Base-by-base conservation (phyloP, 2,113 vertebrate species). In the Eolophus roseicapilla region DNA sequence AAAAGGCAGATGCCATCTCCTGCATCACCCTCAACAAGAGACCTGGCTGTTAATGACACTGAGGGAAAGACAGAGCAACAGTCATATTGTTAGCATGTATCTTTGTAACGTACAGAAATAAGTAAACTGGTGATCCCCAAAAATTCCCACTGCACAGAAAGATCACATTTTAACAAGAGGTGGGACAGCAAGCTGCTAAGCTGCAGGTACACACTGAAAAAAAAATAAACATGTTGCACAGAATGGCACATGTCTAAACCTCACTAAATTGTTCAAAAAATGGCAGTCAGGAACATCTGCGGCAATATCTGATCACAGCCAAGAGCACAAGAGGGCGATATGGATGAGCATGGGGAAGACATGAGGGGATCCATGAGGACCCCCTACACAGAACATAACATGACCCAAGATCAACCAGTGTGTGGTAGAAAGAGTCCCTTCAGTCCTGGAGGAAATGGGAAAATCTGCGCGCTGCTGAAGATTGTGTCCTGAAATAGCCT, bases 31-130 rank as follows among this genome's bases (percentile, higher is more conserved):
- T 47, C 8, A 1, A 15, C 4, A 16, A 25, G 17, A 49, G 21
- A 47, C 29, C n/a, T 21, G 31, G 31, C 68, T 47, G 35, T 68
- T 43, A 14, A 46, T 3, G 2, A 19, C 47, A n/a, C 15, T 5
- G 0, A 4, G 14, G 33, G 73, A 33, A 50, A n/a, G 35, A 43
- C 1, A 0, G 29, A 77, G 41, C 14, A 23, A 41, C 3, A 5
- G 29, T 0, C 0, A 5, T 10, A 46, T 3, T 5, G 0, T 35
- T 70, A 70, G 12, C 14, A 1, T 16, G 28, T 33, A 64, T 35
- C 20, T 49, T 43, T 27, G 9, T 23, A 64, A 49, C 21, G 1
- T 19, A 43, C 55, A 21, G 29, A 70, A 57, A 78, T 13, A 1
- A 43, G 5, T 18, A 29, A 55, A 12, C 10, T 63, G 35, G 1